Evolutionary conservation across 2,113 vertebrate genomes (phyloP), one percentile per base, ranked within the genome.

Genomic region (Phrynosoma platyrhinos): DNA sequence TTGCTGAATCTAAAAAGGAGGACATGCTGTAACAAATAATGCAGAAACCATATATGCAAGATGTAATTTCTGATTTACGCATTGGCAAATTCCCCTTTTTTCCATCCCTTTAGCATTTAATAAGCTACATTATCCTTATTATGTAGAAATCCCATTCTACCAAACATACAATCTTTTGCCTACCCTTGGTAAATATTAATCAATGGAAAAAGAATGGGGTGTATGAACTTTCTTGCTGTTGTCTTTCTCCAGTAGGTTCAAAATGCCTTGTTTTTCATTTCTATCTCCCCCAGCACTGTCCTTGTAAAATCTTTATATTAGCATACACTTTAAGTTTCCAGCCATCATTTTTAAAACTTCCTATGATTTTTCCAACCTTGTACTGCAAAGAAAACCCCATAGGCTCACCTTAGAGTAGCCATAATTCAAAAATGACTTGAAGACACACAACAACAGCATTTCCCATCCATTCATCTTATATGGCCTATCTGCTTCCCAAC

Each of bases 21-120:
- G 6, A 32, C 68, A 74, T n/a, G 2, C 30, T 87, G 36, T 66
- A 89, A 84, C 82, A 92, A 87, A 62, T 90, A 85, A 32, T 92
- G 81, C n/a, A 83, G 87, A 77, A 66, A 21, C 4, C 75, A 84
- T 76, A 66, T 69, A 68, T 79, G n/a, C 36, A 25, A 25, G 79
- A 16, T 64, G 85, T 80, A 85, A 92, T 85, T 89, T 85, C n/a
- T 58, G 23, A 3, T 1, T 52, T 10, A 40, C 14, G 69, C 16
- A 0, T 13, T 82, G 83, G 12, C 0, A 84, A 82, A 32, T 55
- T 30, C 0, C 16, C 82, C 14, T 71, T 42, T 25, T 80, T 81
- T 32, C 58, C 74, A 53, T 74, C 0, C 0, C 12, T 2, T 5
- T 20, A 90, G 87, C 62, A 64, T 62, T 90, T 78, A 85, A 87